Base-by-base conservation (phyloP, 2,797 vertebrate genomes). In the Enteromius argenteus region DNA sequence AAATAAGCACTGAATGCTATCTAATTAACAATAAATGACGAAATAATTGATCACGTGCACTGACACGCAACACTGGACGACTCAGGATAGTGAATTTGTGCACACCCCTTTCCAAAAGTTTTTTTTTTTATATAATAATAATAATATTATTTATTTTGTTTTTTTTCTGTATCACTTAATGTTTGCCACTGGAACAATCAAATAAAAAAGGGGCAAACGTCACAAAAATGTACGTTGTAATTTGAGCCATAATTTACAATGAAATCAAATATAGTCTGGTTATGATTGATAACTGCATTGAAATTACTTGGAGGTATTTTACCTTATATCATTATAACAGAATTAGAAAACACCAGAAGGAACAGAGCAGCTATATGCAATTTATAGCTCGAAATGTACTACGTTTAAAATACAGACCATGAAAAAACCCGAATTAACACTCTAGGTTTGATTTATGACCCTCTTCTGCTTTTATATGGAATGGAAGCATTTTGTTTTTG, bases 11-110 rank as follows among this genome's bases (percentile, higher is more conserved):
- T 51, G 84, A 91, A 90, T 90, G 84, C 79, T 86, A 75, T 87
- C 85, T 93, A 91, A 92, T 93, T 92, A 91, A 86, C 85, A 67
- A 83, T 87, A 89, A 76, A 86, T 90, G 72, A 88, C 73, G 79
- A 75, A 83, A 80, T 78, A 37, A 87, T 77, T 76, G 3, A 84
- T 78, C 82, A 75, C 72, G 46, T 64, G 66, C 17, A 42, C 21
- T 66, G 37, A 84, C 46, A 73, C 71, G 62, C 81, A 78, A 81
- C 74, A 69, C 66, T 71, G 62, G 62, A 62, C 62, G 37, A 35
- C 27, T 30, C 35, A 2, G 35, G 27, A 37, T 80, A 13, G 60
- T 88, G 42, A 68, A 73, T 73, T 17, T 72, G 51, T 60, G 17
- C 53, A 44, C 66, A 30, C 66, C 67, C 35, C 66, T 42, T 37